These are phyloP conservation scores for Pseudococcus longispinus DNA, from an alignment of 2,888 invertebrate genomes.

Conservation along the genomic window DNA sequence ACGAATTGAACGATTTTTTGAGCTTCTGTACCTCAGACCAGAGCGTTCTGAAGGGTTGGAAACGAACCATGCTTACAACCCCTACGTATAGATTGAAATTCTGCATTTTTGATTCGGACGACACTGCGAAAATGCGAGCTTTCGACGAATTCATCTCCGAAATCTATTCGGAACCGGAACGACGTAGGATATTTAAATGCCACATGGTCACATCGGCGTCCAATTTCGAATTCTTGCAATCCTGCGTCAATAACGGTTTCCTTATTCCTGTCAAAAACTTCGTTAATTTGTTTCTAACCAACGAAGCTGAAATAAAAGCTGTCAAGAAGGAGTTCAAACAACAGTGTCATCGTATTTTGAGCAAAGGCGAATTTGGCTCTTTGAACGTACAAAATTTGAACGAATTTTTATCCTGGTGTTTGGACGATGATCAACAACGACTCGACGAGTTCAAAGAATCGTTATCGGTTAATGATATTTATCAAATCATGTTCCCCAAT, in stretches of 20 bases:
- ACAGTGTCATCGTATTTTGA: neutral
- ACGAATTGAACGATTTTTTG: neutral
- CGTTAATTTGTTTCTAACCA: neutral
- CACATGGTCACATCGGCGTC: neutral
- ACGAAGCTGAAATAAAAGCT: neutral
- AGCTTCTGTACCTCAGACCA: neutral
- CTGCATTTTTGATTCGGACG: neutral
- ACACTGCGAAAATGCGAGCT: neutral
- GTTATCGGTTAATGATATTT: neutral
- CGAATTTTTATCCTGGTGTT: neutral
- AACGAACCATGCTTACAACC: neutral
- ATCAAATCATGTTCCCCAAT: neutral
- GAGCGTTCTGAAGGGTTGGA: neutral
- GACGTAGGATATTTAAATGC: neutral
- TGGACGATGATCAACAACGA: neutral
- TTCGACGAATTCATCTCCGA: neutral
- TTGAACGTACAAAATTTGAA: neutral
- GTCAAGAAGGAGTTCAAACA: neutral
- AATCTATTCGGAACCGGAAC: neutral
- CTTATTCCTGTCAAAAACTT: neutral
- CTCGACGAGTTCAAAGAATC: neutral
- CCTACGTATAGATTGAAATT: neutral
- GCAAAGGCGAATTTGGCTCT: neutral
- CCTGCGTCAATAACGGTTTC: neutral
- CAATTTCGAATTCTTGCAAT: neutral